A percentile compares a stretch with the other conserved stretches of the same genome.
These are phyloP conservation scores for Acrocephalus kingi DNA, from an alignment of 2,113 vertebrate species.

Conservation along the genomic window DNA sequence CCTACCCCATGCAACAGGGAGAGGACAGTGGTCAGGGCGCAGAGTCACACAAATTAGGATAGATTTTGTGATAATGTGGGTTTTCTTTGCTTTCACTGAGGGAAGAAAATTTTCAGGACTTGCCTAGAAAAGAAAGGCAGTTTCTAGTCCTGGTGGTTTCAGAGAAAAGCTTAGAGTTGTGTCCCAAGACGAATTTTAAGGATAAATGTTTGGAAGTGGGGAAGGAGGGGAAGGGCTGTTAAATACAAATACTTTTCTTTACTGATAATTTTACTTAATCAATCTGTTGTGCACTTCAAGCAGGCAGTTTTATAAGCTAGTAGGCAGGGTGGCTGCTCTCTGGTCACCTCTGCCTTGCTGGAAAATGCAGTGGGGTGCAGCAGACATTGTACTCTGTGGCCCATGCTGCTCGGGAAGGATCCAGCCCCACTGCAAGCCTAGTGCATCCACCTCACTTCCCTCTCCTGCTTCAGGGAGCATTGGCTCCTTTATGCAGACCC, in stretches of 20 bases:
- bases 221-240: background rate
- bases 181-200: background rate
- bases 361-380: background rate
- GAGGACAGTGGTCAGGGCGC: background rate
- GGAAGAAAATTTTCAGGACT: background rate
- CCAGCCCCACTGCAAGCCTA: background rate
- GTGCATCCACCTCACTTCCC: background rate
- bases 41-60: background rate
- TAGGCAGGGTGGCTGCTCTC: background rate
- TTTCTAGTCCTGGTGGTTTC: slow-evolving; percentile 1
- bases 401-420: background rate
- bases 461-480: background rate
- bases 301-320: background rate
- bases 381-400: background rate
- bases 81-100: background rate
- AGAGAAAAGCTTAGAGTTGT: background rate
- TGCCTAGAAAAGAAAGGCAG: background rate
- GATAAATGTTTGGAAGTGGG: background rate
- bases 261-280: background rate
- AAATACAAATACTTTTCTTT: background rate
- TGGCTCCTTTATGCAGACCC: background rate
- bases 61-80: background rate
- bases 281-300: background rate
- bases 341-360: background rate
- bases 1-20: background rate